Base-by-base conservation (phyloP, 2,797 vertebrate species). In the Percopsis omiscomaycus region DNA sequence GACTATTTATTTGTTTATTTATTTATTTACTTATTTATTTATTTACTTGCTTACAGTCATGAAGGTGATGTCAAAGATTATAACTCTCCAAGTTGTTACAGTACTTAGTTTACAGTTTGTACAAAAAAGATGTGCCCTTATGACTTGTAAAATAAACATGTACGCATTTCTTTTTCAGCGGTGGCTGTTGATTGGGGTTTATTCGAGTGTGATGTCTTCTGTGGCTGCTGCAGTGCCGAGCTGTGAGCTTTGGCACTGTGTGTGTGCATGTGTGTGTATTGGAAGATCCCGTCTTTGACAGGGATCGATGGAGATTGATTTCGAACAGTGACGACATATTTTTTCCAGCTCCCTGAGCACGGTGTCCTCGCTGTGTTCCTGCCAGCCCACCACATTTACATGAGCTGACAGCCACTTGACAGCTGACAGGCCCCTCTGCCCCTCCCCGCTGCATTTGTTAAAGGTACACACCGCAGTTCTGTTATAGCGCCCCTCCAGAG, bases 91-190 rank as follows among this genome's bases (percentile, higher is more conserved):
- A 83, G 71, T 83, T 81, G 87, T 69, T 80, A 82, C 81, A 66
- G 81, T 85, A 88, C 84, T 89, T 91, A 91, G 84, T 91, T 91
- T 90, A 92, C 85, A 75, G 85, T 90, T 91, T 90, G 88, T 90
- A 90, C 74, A 85, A 88, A 85, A 71, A 67, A 68, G 69, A 89
- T 71, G 77, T 89, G 86, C 84, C 85, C 89, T 92, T 90, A 71
- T 60, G 66, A 78, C 88, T 85, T 90, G 87, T 89, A 86, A 88
- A 93, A 92, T 91, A 92, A 92, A 92, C 61, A 80, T 91, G 75
- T 85, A 88, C 88, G 88, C 86, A 74, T 84, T 81, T 77, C 62
- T 83, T 84, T 74, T 87, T 77, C 82, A 80, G 66, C 66, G 81
- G 79, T 66, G 37, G 1, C 22, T 32, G 50, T 10, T 79, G 69